Evolutionary conservation across 1,140 invertebrate species (phyloP), one percentile per base, ranked within the genome.

Genomic region (Araneus ventricosus): DNA sequence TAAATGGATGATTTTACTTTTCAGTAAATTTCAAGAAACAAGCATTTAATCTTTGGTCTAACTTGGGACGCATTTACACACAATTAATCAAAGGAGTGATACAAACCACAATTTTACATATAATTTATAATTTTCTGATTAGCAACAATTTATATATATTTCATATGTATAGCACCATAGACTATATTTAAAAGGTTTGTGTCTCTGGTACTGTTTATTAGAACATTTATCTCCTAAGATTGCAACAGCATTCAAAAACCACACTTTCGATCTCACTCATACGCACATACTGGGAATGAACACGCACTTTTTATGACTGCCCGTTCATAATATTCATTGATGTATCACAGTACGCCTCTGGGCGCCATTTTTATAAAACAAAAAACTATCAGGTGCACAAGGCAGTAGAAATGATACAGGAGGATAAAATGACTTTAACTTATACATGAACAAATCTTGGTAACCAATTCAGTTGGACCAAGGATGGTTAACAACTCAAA

Each of bases 311-410:
- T 92, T 80, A 82, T n/a, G 22, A 86, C 82, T 92, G 61, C 91
- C 82, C 30, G 37, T 75, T 59, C 82, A 34, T 87, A 22, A 63
- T 84, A 34, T 75, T 52, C 52, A 87, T 87, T 87, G 84, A 87
- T 88, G 85, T 93, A 93, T 93, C 91, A 93, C 91, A 93, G 85
- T 75, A 93, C 91, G 85, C 85, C 91, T 92, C 90, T 86, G 80
- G 80, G 90, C 85, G 85, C 91, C 39, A 75, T 39, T 80, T 79
- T 88, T 37, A n/a, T 34, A 52, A 61, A 82, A 92, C 85, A n/a
- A 61, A 59, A 88, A 67, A 75, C 27, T 87, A 34, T 45, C 24
- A n/a, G 82, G 70, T 67, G 67, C 61, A 86, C 79, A 91, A 82
- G 41, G 79, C 39, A 57, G 30, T 20, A 87, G 30, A 59, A 75